Conservation (phyloP, 1,140 invertebrate genomes). For the Magallana angulata region DNA sequence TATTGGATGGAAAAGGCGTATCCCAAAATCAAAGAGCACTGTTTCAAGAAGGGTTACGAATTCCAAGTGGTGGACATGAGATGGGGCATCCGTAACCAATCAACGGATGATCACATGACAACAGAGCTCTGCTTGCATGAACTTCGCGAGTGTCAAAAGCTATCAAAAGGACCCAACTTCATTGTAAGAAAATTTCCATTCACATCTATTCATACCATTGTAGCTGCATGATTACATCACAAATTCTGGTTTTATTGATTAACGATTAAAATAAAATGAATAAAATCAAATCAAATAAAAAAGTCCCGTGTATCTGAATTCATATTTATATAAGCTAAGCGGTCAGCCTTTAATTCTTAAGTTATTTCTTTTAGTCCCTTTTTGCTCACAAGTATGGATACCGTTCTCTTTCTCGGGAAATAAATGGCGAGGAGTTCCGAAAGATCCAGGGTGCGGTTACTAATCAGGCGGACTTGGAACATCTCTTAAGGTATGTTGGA, state of each 20-base stretch:
- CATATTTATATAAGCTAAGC: no score
- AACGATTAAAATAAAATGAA: no score
- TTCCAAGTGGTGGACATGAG: conserved; percentile 84
- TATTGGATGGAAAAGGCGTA: conserved; percentile 98
- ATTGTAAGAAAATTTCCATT: conserved; percentile 81
- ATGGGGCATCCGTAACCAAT: conserved; percentile 94
- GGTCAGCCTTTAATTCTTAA: no score
- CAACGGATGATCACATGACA: conserved; percentile 98
- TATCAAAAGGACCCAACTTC: conserved; percentile 98
- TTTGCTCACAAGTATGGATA: conserved; percentile 69
- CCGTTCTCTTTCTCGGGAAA: conserved; percentile 57
- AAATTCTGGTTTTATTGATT: no score
- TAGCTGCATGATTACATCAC: no score
- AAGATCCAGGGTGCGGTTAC: conserved; percentile 39
- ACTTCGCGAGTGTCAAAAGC: conserved; percentile 95
- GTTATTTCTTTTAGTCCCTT: conserved; percentile 56
- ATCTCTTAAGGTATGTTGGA: conserved; percentile 53
- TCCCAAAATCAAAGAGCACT: conserved; percentile 96
- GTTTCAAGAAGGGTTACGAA: conserved; percentile 77
- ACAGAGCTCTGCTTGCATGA: conserved; percentile 97
- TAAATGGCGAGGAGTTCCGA: conserved; percentile 57
- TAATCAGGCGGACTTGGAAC: conserved; percentile 40
- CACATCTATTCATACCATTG: background rate
- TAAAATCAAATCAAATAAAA: no score
- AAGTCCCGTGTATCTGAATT: no score